Percentiles rank a stretch among this genome's conserved stretches.
These are phyloP conservation scores for Cerastis rubricosa DNA, from an alignment of 2,888 invertebrate genomes.

Conservation along the genomic window DNA sequence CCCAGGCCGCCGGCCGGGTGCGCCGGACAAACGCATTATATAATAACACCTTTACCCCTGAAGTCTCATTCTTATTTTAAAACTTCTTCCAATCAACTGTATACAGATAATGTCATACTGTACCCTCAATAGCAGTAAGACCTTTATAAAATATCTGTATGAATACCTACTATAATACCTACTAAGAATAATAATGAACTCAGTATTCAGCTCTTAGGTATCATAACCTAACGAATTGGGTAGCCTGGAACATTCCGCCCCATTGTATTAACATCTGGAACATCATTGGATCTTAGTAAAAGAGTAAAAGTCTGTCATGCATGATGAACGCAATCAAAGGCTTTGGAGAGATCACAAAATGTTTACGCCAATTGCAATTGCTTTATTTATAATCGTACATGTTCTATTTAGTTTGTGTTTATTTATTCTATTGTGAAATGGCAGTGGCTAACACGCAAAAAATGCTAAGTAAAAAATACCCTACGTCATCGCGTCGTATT, in stretches of 20 bases:
- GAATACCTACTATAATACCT: too few species aligned
- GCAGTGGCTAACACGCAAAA: neutral
- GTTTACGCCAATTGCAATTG: neutral
- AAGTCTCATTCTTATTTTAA: too few species aligned
- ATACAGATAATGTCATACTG: too few species aligned
- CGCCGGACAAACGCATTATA: too few species aligned
- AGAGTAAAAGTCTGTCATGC: neutral
- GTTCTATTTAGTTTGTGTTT: neutral
- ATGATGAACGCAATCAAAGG: neutral
- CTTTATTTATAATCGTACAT: too few species aligned
- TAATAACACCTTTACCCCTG: too few species aligned
- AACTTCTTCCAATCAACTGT: too few species aligned
- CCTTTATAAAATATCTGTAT: too few species aligned
- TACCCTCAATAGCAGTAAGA: too few species aligned
- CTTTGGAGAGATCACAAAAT: neutral
- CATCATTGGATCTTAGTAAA: neutral
- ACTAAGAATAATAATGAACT: too few species aligned
- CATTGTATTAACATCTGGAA: neutral
- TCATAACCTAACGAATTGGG: neutral
- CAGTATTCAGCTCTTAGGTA: neutral
- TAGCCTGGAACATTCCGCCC: neutral
- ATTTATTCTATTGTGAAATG: neutral
- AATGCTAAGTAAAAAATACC: neutral
- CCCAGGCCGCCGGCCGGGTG: too few species aligned
- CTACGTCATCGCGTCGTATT: constrained; percentile 7